These are phyloP conservation scores for Shinisaurus crocodilurus DNA, from an alignment of 2,113 vertebrate genomes.

Conservation along the genomic window DNA sequence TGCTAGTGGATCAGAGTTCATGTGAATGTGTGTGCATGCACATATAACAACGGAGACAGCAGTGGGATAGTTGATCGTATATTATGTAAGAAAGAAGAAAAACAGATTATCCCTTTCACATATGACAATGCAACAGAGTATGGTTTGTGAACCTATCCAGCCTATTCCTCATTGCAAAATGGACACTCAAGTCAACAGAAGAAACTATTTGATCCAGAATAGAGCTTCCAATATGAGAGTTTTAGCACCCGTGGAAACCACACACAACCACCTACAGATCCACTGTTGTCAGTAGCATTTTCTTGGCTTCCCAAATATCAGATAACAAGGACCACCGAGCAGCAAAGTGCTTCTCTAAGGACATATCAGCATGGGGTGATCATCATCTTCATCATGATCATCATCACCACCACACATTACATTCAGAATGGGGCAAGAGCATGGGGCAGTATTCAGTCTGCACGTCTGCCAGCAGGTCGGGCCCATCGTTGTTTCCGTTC, in stretches of 20 bases:
- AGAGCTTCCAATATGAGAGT: background rate
- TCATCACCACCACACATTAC: no score
- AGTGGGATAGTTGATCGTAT: background rate
- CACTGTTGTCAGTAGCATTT: background rate
- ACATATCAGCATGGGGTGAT: background rate
- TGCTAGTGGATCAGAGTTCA: background rate
- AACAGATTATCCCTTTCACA: background rate
- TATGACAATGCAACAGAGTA: background rate
- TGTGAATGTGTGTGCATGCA: background rate
- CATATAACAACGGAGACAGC: accelerated
- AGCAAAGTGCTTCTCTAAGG: no score
- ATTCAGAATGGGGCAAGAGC: background rate
- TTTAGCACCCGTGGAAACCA: background rate
- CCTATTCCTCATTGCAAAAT: background rate
- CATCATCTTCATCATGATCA: no score
- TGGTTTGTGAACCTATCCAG: background rate
- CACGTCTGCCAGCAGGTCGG: no score
- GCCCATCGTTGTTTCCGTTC: no score
- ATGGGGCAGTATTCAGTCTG: background rate
- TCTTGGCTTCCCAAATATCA: no score
- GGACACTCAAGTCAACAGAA: accelerated
- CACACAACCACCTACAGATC: background rate
- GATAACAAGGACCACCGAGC: no score
- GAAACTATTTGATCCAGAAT: background rate
- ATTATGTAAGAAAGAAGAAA: accelerated